Conservation (phyloP, 1,140 invertebrate species). For the Cotesia typhae region DNA sequence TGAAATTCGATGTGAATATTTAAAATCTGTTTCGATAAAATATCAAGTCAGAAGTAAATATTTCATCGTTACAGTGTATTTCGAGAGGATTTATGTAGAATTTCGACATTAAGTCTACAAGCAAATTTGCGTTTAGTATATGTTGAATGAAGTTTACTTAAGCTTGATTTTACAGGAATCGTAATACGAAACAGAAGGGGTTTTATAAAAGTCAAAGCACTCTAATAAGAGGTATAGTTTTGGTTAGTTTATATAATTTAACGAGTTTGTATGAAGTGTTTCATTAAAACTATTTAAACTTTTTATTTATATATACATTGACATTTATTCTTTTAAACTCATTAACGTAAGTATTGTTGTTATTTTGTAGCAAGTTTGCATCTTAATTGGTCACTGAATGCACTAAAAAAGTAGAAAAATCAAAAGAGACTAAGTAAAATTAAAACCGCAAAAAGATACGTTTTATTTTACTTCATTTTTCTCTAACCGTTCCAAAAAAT, state of each 20-base stretch:
- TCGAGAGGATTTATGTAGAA: background rate
- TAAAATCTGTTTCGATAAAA: background rate
- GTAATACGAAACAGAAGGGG: background rate
- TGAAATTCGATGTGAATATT: background rate
- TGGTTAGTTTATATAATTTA: background rate
- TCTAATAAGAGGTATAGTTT: background rate
- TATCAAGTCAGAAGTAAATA: background rate
- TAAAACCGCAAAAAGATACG: no score
- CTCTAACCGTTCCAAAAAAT: no score
- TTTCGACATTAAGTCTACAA: background rate
- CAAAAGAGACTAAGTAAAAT: no score
- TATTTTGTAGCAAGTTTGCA: no score
- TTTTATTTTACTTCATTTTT: no score
- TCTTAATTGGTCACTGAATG: no score
- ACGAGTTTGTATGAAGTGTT: slow-evolving; percentile 22
- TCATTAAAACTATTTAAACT: slow-evolving; percentile 11
- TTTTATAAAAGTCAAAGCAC: slow-evolving; percentile 2
- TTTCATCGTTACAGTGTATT: background rate
- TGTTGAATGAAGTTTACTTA: no score
- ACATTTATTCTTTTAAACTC: no score
- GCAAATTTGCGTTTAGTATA: background rate
- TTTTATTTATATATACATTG: no score
- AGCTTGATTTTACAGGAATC: no score
- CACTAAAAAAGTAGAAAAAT: no score
- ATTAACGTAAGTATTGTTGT: no score